Evolutionary conservation across 2,797 vertebrate genomes (phyloP).

Genomic region (Sphenodon punctatus): DNA sequence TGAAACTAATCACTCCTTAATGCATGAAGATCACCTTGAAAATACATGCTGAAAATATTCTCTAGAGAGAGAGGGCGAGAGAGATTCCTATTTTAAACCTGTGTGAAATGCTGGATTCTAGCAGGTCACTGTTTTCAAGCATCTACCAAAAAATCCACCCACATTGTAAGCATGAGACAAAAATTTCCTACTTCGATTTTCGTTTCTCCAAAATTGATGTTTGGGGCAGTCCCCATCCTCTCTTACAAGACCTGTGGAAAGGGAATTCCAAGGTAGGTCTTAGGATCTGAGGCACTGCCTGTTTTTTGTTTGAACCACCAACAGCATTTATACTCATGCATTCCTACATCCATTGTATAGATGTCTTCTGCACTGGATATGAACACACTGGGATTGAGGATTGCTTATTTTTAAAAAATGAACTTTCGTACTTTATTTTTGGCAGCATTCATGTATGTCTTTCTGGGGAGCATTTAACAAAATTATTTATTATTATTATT

Average conservation of each 20-base stretch:
- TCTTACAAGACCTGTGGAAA: neutral
- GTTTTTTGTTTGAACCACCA: neutral
- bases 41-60: neutral
- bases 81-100: neutral
- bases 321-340: accelerated
- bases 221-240: neutral
- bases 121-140: neutral
- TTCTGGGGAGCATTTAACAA: neutral
- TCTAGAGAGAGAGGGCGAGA: neutral
- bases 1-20: neutral
- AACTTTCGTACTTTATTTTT: neutral
- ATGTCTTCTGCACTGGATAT: neutral
- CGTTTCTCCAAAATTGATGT: neutral
- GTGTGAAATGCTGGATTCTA: neutral
- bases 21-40: neutral
- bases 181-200: neutral
- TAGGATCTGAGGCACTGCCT: accelerated
- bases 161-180: neutral
- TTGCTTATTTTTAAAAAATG: too few relatives aligned
- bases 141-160: neutral
- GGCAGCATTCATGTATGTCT: neutral
- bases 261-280: neutral
- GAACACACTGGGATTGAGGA: too few relatives aligned
- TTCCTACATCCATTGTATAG: neutral
- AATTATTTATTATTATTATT: too few relatives aligned